Conservation (phyloP, 2,888 invertebrate species). For the Phrixothrix hirtus region DNA sequence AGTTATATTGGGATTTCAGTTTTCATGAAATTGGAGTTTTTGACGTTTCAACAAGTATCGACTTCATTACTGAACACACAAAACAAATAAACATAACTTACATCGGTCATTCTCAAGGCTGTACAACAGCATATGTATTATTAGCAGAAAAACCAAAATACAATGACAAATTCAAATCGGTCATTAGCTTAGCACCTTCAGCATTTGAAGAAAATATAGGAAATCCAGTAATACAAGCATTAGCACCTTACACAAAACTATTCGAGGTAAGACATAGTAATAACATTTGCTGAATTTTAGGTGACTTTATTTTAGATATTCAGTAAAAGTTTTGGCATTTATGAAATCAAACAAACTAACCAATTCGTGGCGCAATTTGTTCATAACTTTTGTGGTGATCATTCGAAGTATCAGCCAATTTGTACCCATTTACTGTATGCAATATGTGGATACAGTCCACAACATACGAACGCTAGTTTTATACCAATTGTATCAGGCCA, state of each 20-base stretch:
- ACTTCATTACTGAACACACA: slow-evolving; percentile 65
- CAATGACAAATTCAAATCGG: slow-evolving; percentile 45
- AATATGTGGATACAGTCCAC: slow-evolving; percentile 46
- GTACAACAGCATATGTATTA: slow-evolving; percentile 18
- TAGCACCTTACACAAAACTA: slow-evolving; percentile 60
- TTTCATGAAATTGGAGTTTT: slow-evolving; percentile 79
- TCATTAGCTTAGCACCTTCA: slow-evolving; percentile 74
- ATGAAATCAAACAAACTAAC: slow-evolving; percentile 67
- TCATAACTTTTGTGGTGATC: slow-evolving; percentile 53
- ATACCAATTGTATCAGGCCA: slow-evolving; percentile 43
- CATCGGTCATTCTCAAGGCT: slow-evolving; percentile 29
- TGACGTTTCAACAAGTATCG: slow-evolving; percentile 79
- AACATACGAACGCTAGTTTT: slow-evolving; percentile 46
- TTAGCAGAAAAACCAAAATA: slow-evolving; percentile 17
- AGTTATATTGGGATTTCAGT: slow-evolving; percentile 54
- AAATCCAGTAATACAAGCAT: slow-evolving; percentile 44
- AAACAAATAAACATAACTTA: slow-evolving; percentile 47
- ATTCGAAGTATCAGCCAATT: slow-evolving; percentile 37
- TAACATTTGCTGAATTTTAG: neutral
- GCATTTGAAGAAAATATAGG: slow-evolving; percentile 57
- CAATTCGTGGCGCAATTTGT: slow-evolving; percentile 59
- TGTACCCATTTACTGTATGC: slow-evolving; percentile 47
- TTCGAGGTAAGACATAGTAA: slow-evolving; percentile 65
- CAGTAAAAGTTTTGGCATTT: slow-evolving; percentile 44
- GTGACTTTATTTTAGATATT: slow-evolving; percentile 2